Evolutionary conservation across 2,113 vertebrate species (phyloP).

Genomic region (Corythornis cristatus): DNA sequence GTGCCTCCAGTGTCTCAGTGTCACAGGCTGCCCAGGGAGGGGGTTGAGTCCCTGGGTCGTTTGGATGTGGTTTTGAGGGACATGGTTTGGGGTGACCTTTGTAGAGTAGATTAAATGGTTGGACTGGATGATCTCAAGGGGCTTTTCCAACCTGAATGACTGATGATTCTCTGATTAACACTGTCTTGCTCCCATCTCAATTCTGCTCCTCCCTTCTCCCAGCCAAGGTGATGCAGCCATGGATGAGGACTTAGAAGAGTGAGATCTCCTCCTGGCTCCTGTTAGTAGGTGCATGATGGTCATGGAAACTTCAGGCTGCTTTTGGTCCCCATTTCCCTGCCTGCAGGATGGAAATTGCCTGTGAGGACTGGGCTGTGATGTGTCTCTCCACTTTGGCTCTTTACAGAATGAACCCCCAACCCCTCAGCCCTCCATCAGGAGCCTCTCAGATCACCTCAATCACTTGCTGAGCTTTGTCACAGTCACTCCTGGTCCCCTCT

Average conservation of each 20-base stretch:
- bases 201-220: background rate
- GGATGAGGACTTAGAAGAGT: background rate
- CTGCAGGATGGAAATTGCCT: background rate
- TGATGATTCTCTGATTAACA: too few relatives aligned
- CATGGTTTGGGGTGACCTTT: too few relatives aligned
- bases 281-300: background rate
- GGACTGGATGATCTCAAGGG: too few relatives aligned
- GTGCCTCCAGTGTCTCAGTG: too few relatives aligned
- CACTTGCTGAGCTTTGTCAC: background rate
- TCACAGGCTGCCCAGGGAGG: too few relatives aligned
- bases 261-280: background rate
- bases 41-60: too few relatives aligned
- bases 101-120: too few relatives aligned
- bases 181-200: fast-evolving
- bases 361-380: background rate
- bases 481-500: background rate
- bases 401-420: background rate
- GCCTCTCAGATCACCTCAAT: background rate
- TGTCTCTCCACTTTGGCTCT: background rate
- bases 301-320: background rate
- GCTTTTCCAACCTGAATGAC: too few relatives aligned
- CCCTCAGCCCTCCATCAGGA: background rate
- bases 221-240: background rate
- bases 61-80: too few relatives aligned
- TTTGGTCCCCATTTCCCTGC: background rate